phyloP scores from a whole-genome alignment of 2,888 invertebrate genomes.

The Temnothorax ravouxi region DNA sequence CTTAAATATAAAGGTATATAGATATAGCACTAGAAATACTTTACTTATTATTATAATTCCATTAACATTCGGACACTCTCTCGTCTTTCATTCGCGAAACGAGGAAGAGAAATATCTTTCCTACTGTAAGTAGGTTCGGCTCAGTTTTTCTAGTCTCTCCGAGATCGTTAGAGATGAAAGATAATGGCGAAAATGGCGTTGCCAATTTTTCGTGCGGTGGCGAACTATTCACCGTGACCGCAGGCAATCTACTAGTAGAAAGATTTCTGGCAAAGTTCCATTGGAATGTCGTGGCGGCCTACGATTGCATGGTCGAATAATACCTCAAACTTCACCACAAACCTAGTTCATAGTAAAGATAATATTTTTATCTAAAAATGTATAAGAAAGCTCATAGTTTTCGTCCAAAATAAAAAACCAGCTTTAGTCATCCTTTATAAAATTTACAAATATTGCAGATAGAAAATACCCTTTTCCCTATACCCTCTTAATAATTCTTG shows the following conservation, averaged over 20 bases:
- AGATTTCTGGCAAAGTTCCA: conserved; percentile 62
- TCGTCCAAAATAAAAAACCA: too few species aligned
- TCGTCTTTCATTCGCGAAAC: neutral
- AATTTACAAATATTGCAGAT: neutral
- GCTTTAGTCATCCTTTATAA: too few species aligned
- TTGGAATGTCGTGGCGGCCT: conserved; percentile 39
- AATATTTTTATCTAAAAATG: conserved; percentile 5
- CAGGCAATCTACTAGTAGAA: conserved; percentile 26
- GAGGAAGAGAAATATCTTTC: conserved; percentile 11
- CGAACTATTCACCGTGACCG: conserved; percentile 47
- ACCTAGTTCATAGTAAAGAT: conserved; percentile 1
- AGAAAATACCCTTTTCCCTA: neutral
- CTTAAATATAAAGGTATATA: neutral
- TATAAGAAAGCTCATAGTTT: neutral
- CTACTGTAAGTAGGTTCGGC: neutral
- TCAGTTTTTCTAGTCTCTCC: conserved; percentile 22
- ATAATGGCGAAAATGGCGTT: conserved; percentile 44
- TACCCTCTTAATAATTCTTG: neutral
- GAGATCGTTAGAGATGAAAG: conserved; percentile 37
- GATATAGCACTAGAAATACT: neutral
- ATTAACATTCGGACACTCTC: neutral
- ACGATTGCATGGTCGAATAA: conserved; percentile 55
- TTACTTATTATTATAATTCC: neutral
- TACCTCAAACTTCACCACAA: conserved; percentile 17
- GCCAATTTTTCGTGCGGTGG: conserved; percentile 51